Evolutionary conservation across 2,888 invertebrate genomes (phyloP), one percentile per base, ranked within the genome.

Genomic region (Eilema depressum): DNA sequence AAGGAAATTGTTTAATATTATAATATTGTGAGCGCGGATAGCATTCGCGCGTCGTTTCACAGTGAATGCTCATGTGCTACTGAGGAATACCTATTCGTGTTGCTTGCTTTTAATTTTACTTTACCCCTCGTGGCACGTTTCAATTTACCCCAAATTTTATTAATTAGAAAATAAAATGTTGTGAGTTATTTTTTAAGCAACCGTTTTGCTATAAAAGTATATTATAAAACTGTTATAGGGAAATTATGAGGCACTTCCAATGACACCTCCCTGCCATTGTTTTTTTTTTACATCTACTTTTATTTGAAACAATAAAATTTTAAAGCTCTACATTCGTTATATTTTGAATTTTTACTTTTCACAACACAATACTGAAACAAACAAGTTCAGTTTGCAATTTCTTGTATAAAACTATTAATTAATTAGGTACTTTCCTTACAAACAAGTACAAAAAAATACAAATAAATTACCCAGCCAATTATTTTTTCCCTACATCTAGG

Each of bases 1-100:
- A 87, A 86, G 85, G 83, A 77, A 80, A 75, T 84, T 69, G 75
- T 85, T 53, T 82, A 82, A 80, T 83, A 75, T 84, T 85, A 82
- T 77, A 82, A 81, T 83, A 78, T 83, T 81, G 75, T 77, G 69
- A 74, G 76, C 82, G 78, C 77, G 77, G 77, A 80, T 75, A 78
- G 72, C 74, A 67, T 69, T 37, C 63, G 73, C 75, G 76, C 81
- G 76, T 75, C 75, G 80, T 76, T 74, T 75, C 75, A 61, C 67
- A 61, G 70, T 72, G 66, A 68, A 71, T 47, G 79, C 73, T 85
- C 82, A 79, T 86, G 83, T 85, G 85, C 84, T 86, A 89, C 90
- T 87, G 83, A 78, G 60, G 63, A 63, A 14, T 20, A 63, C 63
- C 14, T 56, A 63, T 26, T 59, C 60, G 60, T 33, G 33, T 57